phyloP scores from a whole-genome alignment of 2,113 vertebrate species.

The Mesocricetus auratus region DNA sequence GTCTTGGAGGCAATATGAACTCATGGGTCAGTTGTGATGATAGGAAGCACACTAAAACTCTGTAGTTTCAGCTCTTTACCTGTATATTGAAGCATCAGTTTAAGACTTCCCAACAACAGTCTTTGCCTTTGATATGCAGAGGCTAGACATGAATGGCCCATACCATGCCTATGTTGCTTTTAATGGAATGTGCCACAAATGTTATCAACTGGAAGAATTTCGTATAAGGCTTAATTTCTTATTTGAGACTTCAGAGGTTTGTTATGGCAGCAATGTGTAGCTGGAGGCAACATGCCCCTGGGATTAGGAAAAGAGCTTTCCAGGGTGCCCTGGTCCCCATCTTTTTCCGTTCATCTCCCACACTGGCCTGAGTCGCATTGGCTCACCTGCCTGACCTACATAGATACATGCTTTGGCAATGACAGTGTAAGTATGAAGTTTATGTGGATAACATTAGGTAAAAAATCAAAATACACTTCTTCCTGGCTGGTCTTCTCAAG shows the following conservation, averaged over 20 bases:
- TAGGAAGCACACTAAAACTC: not conserved
- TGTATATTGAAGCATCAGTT: not conserved
- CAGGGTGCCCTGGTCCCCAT: not conserved
- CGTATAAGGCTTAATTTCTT: not conserved
- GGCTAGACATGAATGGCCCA: not conserved
- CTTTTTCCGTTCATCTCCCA: not conserved
- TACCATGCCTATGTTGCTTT: not conserved
- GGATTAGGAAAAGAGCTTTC: not conserved
- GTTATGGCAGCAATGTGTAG: not conserved
- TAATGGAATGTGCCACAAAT: not conserved
- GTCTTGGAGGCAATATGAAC: not conserved
- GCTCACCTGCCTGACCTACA: not conserved
- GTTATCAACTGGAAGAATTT: not conserved
- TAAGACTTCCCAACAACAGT: not conserved
- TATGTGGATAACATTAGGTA: not conserved
- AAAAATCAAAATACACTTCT: not conserved
- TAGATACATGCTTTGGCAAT: fast-evolving
- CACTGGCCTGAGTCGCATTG: not conserved
- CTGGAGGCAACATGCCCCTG: not conserved
- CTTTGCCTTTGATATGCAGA: not conserved
- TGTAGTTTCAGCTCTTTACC: not conserved
- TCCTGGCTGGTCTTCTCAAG: not conserved
- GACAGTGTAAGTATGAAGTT: not conserved
- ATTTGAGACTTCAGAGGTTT: not conserved
- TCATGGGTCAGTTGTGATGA: fast-evolving